Evolutionary conservation across 2,113 vertebrate species (phyloP), one percentile per base, ranked within the genome.

Genomic region (Leucoraja erinaceus): DNA sequence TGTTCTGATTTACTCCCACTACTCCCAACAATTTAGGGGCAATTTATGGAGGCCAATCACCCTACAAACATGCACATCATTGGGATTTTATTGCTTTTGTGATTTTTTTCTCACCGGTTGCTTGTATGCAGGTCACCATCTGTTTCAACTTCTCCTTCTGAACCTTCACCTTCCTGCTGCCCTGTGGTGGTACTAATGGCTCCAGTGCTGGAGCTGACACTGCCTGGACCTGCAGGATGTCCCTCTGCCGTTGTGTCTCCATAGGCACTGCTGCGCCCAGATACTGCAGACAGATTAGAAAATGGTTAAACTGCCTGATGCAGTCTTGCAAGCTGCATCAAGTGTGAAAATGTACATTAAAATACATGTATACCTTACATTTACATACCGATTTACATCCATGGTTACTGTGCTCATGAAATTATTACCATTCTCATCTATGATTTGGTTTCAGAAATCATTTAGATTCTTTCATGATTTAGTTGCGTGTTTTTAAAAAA

Each of bases 151-250:
- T 98, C 98, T 59, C 95, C 96, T 94, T 97, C 97, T 0, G 99
- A 99, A 7, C 98, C 98, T 11, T 99, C 98, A 59, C 98, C 98
- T 94, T 99, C 99, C 94, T 99, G 99, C 95, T 99, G 99, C 76
- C 98, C 98, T 0, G 98, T 97, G 93, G 98, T 97, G 93, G 98
- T 99, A 95, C 98, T 99, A 95, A 99, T 99, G 68, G 99, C 99
- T 0, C 99, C 99, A 0, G 98, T 99, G 96, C 99, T 99, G 38
- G 99, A 99, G 95, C 98, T 99, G 95, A 99, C 95, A 0, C 99
- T 99, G 94, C 99, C 98, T 0, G 99, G 99, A 28, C 99, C 99
- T 0, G 98, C 96, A 0, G 98, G 97, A 93, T 99, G 98, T 0
- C 98, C 99, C 94, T 99, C 99, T 0, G 97, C 98, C 0, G 98